Base-by-base conservation (phyloP, 2,888 invertebrate species). In the Lasioglossum zephyrum region DNA sequence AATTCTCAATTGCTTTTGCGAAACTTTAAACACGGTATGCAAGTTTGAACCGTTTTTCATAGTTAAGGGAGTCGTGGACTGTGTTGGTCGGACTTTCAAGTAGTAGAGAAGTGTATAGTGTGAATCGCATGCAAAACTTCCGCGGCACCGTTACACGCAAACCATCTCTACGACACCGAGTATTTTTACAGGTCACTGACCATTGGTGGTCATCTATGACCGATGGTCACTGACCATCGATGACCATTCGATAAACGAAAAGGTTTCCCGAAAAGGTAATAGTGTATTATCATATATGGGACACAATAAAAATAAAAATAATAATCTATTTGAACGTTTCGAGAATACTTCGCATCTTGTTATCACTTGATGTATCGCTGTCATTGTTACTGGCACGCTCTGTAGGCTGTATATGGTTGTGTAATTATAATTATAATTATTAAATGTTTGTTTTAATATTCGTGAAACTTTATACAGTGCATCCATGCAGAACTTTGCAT, bases 11-110 rank as follows among this genome's bases (percentile, higher is more conserved):
- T 87, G 84, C 85, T 73, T 82, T 73, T 41, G 77, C 77, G 41
- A 83, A 90, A 89, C 81, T 90, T 90, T 63, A 81, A 89, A 90
- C 82, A 73, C 77, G 73, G 57, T 69, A 75, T 72, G 84, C 82
- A 81, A 87, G 85, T 87, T 85, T 57, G 31, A 80, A 78, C 81
- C 84, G 87, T 89, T 90, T 82, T 85, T 87, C 89, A 84, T 84
- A 85, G 90, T 90, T 90, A 89, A 87, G 77, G 31, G 83, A 77
- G 85, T 87, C 82, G 82, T 26, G 26, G 73, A 70, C 77, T 80
- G 73, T 77, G 73, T 79, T 79, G 77, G 84, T 77, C 79, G 73
- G 84, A 89, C 87, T 87, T 82, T 81, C 85, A 84, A 90, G 90
- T 85, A 89, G 89, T 70, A 70, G 69, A 72, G 89, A 74, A 78